These are phyloP conservation scores for Heliconius erato DNA, from an alignment of 2,888 invertebrate genomes.

Conservation along the genomic window DNA sequence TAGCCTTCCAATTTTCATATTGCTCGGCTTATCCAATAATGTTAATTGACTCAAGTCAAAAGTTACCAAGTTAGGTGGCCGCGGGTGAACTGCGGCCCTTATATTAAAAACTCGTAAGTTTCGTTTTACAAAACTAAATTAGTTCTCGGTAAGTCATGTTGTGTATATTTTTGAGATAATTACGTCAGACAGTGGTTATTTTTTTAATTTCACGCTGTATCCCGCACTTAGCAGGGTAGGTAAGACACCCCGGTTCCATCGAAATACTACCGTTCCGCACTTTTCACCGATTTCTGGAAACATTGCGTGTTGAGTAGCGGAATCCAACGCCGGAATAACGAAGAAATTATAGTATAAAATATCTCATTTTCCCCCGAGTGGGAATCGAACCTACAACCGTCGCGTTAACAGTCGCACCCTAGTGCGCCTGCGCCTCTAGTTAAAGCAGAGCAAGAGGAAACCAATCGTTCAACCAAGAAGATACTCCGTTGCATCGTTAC, in stretches of 20 bases:
- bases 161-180: neutral
- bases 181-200: neutral
- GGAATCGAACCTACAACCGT: too few species aligned
- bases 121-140: neutral
- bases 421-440: too few species aligned
- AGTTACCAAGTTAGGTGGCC: conserved; percentile 16
- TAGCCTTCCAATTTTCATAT: conserved; percentile 19
- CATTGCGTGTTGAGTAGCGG: too few species aligned
- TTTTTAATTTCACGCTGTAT: neutral
- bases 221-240: neutral
- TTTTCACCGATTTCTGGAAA: too few species aligned
- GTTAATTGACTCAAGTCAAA: conserved; percentile 22
- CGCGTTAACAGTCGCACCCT: too few species aligned
- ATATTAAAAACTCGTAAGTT: neutral
- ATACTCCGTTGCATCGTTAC: too few species aligned
- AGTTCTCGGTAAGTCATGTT: neutral
- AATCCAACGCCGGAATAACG: too few species aligned
- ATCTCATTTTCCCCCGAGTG: neutral
- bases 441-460: too few species aligned
- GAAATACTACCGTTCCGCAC: too few species aligned
- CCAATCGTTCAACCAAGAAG: too few species aligned
- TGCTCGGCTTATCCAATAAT: conserved; percentile 9
- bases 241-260: too few species aligned
- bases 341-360: neutral
- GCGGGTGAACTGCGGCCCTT: neutral